Evolutionary conservation across 2,113 vertebrate genomes (phyloP), one percentile per base, ranked within the genome.

Genomic region (Nyctereutes procyonoides): DNA sequence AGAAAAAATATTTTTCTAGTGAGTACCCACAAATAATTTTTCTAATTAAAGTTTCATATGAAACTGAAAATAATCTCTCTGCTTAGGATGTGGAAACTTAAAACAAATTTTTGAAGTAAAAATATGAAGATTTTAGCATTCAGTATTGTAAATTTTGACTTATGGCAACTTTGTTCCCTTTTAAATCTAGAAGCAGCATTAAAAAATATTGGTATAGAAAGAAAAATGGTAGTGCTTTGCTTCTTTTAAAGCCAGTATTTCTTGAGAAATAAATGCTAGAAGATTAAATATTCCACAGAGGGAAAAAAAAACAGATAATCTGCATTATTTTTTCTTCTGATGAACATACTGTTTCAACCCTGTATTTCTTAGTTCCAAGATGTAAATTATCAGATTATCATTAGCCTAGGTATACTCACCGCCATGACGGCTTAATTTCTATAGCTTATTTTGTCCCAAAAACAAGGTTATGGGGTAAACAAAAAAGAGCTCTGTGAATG

Each of bases 111-210:
- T 92, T 35, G 14, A 94, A 88, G 65, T 93, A 87, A 93, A 94
- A 97, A 63, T 48, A 77, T 62, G 43, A 93, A 81, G 55, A 93
- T 55, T 77, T 69, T 94, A 83, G 74, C 30, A 95, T 98, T 93
- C 48, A 84, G 12, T 84, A 93, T 35, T 86, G 51, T 88, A 93
- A 87, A 58, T 73, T 96, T 83, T 93, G 51, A 87, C 65, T 93
- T 95, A 96, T 74, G 90, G 90, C 74, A 98, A 95, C 93, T 96
- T 92, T 91, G 96, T 98, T 99, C 97, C 96, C 87, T 93, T 96
- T 97, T 97, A 95, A 98, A 98, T 97, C 84, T 97, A 65, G 73
- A 97, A 97, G 98, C 97, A 97, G 95, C 98, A 98, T 97, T 97
- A 96, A 96, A 97, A 69, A 98, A 96, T 69, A 96, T 96, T 82